A percentile compares a stretch with the other conserved stretches of the same genome.
Evolutionary conservation across 2,888 invertebrate genomes (phyloP).

Genomic region (Bombyx huttoni): DNA sequence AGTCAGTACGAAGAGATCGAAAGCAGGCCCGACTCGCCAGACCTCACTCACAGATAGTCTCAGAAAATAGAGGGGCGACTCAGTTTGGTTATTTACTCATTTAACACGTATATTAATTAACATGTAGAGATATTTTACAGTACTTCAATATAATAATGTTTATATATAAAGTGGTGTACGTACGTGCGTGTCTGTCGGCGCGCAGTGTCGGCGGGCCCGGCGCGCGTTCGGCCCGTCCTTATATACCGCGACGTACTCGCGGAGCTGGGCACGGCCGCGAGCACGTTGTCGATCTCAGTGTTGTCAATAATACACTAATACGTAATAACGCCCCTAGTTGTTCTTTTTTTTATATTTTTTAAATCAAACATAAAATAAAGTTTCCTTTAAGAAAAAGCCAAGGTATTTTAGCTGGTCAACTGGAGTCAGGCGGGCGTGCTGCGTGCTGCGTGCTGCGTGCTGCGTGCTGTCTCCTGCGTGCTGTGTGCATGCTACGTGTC

Average conservation of each 20-base stretch:
- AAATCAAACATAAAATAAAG: no score
- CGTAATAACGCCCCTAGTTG: no score
- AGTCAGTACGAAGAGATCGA: background rate
- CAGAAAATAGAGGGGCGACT: background rate
- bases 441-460: no score
- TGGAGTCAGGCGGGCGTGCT: no score
- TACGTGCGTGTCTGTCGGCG: conserved; percentile 2
- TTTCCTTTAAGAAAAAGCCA: no score
- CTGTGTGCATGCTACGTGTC: no score
- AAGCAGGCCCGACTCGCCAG: background rate
- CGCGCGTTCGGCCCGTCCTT: background rate
- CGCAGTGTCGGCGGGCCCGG: conserved; percentile 1
- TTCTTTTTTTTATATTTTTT: no score
- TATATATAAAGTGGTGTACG: background rate
- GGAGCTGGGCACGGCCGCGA: background rate
- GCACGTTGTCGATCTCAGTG: background rate
- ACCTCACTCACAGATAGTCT: background rate
- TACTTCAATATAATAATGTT: background rate
- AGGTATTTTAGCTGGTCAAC: no score
- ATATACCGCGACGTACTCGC: background rate
- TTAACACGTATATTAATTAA: background rate
- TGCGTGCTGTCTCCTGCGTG: no score
- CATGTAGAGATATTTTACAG: background rate
- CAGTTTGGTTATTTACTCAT: background rate
- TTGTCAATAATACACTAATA: no score